Percentiles rank a stretch among this genome's conserved stretches.
These are phyloP conservation scores for Trichoplusia ni DNA, from an alignment of 1,140 invertebrate genomes.

Conservation along the genomic window DNA sequence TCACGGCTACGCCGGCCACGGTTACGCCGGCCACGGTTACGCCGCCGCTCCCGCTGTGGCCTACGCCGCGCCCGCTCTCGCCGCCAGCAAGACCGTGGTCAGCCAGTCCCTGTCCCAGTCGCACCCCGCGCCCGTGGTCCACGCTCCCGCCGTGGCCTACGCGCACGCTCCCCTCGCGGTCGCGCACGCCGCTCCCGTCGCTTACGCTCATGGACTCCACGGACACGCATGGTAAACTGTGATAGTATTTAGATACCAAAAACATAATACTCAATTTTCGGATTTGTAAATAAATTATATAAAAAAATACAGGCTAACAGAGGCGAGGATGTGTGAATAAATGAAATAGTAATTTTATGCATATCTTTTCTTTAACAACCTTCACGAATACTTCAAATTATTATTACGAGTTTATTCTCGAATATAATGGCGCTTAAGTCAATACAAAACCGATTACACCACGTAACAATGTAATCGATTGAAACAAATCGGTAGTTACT, in stretches of 20 bases:
- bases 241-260: slow-evolving; percentile 70
- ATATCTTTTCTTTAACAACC: slow-evolving; percentile 26
- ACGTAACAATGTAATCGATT: slow-evolving; percentile 13
- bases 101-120: slow-evolving; percentile 67
- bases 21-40: slow-evolving; percentile 32
- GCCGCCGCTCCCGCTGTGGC: slow-evolving; percentile 32
- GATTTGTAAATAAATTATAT: slow-evolving; percentile 74
- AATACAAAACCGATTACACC: no score
- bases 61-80: slow-evolving; percentile 40
- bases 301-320: slow-evolving; percentile 64
- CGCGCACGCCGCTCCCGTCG: slow-evolving; percentile 45
- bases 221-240: slow-evolving; percentile 76
- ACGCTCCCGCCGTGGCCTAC: slow-evolving; percentile 57
- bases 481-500: neutral
- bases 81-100: slow-evolving; percentile 58
- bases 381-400: no score
- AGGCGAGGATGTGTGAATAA: slow-evolving; percentile 80
- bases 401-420: no score
- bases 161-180: slow-evolving; percentile 34
- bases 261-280: slow-evolving; percentile 75
- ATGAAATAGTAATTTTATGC: slow-evolving; percentile 70
- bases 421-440: no score
- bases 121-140: slow-evolving; percentile 62
- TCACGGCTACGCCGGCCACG: slow-evolving; percentile 6
- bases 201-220: slow-evolving; percentile 51